Percentiles rank a stretch among this genome's conserved stretches.
phyloP scores from a whole-genome alignment of 2,113 vertebrate genomes.

The Dissostichus mawsoni region DNA sequence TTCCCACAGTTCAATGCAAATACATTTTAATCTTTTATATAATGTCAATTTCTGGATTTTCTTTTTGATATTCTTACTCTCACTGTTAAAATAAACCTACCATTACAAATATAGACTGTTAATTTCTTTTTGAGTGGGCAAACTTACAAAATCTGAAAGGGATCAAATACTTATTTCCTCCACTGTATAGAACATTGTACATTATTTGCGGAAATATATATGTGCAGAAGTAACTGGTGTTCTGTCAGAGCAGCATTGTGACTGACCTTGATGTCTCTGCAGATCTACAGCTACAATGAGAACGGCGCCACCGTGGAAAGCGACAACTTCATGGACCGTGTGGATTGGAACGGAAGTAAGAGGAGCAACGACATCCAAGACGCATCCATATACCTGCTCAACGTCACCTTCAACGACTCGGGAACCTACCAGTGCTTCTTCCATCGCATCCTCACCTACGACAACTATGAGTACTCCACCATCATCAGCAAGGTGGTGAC shows the following conservation, averaged over 20 bases:
- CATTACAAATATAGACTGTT: too few relatives aligned
- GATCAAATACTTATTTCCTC: too few relatives aligned
- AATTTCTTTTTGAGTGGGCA: too few relatives aligned
- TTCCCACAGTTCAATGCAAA: too few relatives aligned
- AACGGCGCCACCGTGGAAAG: conserved; percentile 66
- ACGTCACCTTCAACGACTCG: conserved; percentile 89
- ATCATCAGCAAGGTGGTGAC: conserved; percentile 84
- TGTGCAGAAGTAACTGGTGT: not conserved
- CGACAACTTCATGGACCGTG: conserved; percentile 80
- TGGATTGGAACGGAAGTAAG: conserved; percentile 89
- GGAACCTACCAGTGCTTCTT: conserved; percentile 89
- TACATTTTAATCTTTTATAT: too few relatives aligned
- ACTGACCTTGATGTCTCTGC: not conserved
- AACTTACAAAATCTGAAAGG: too few relatives aligned
- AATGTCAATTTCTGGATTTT: too few relatives aligned
- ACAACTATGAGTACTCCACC: conserved; percentile 79
- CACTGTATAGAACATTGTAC: too few relatives aligned
- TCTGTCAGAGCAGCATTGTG: not conserved
- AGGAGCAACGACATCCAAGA: conserved; percentile 89
- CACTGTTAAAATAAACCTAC: too few relatives aligned
- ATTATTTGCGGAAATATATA: not conserved
- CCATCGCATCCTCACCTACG: conserved; percentile 86
- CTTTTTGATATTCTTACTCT: too few relatives aligned
- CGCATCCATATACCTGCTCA: conserved; percentile 88
- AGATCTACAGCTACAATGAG: conserved; percentile 88